These are phyloP conservation scores for Premnoplex brunnescens DNA, from an alignment of 2,797 vertebrate species.

Conservation along the genomic window DNA sequence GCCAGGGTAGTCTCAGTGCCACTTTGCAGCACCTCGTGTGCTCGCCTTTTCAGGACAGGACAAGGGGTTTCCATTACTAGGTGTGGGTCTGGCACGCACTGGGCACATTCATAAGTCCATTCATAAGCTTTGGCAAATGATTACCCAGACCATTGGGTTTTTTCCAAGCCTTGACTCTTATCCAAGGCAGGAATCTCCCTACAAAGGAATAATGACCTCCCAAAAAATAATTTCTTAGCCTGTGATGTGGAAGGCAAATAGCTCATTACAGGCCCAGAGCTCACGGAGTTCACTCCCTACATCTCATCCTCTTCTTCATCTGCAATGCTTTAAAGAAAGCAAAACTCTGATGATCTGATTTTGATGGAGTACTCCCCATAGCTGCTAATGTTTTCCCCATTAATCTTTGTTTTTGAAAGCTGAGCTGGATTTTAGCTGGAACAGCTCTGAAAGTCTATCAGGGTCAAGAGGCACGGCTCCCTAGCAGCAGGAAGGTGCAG, in stretches of 20 bases:
- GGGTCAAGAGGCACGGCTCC: neutral
- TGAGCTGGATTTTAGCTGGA: neutral
- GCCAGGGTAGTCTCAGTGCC: neutral
- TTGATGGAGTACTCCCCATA: neutral
- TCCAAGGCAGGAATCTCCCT: neutral
- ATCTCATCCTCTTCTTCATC: neutral
- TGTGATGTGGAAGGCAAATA: neutral
- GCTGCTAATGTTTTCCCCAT: neutral
- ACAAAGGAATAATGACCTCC: neutral
- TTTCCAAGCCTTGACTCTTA: neutral
- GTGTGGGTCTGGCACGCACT: rapidly evolving
- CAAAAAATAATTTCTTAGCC: neutral
- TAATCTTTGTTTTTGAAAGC: neutral
- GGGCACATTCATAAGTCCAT: neutral
- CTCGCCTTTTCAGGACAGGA: neutral
- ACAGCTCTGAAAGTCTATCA: neutral
- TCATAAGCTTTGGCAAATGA: neutral
- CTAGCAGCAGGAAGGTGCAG: neutral
- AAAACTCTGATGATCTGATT: neutral
- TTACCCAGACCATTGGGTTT: neutral
- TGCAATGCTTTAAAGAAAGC: neutral
- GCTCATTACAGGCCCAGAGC: neutral
- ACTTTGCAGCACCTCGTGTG: rapidly evolving
- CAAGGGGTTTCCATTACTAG: rapidly evolving
- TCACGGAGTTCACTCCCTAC: neutral